A percentile compares a stretch with the other conserved stretches of the same genome.
These are phyloP conservation scores for Pimephales promelas DNA, from an alignment of 2,113 vertebrate species.

Conservation along the genomic window DNA sequence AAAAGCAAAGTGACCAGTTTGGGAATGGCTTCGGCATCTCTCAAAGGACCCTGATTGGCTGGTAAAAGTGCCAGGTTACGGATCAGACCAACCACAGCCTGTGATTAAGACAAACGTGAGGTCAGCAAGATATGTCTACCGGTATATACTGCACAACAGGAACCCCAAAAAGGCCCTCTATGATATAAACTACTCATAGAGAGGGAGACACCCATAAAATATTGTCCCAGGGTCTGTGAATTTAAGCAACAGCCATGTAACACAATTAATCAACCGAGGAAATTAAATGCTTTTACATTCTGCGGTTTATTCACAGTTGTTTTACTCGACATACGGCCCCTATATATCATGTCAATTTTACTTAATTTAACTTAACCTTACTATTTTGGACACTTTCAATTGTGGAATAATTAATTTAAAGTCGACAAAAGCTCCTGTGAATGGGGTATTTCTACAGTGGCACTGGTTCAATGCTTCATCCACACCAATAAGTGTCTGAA, in stretches of 20 bases:
- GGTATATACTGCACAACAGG: not conserved
- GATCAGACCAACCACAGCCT: constrained; percentile 94
- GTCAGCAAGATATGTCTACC: constrained; percentile 13
- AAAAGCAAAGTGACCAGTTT: constrained; percentile 89
- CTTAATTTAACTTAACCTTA: too few species aligned
- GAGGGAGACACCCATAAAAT: not conserved
- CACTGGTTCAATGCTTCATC: not conserved
- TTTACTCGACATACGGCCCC: not conserved
- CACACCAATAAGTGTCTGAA: not conserved
- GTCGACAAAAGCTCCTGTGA: too few species aligned
- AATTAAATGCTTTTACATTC: not conserved
- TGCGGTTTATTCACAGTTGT: not conserved
- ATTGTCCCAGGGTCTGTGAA: not conserved
- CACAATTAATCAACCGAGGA: not conserved
- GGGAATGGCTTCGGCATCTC: constrained; percentile 85
- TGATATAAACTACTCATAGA: not conserved
- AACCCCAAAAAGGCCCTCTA: not conserved
- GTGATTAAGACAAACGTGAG: not conserved
- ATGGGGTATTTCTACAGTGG: too few species aligned
- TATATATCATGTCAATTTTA: not conserved
- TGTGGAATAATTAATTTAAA: too few species aligned
- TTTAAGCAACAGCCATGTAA: not conserved
- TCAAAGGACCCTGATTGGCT: constrained; percentile 87
- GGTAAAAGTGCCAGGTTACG: constrained; percentile 93
- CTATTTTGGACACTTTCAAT: too few species aligned